A percentile compares a stretch with the other conserved stretches of the same genome.
Conservation (phyloP, 2,113 vertebrate species). For the Apteryx mantelli region DNA sequence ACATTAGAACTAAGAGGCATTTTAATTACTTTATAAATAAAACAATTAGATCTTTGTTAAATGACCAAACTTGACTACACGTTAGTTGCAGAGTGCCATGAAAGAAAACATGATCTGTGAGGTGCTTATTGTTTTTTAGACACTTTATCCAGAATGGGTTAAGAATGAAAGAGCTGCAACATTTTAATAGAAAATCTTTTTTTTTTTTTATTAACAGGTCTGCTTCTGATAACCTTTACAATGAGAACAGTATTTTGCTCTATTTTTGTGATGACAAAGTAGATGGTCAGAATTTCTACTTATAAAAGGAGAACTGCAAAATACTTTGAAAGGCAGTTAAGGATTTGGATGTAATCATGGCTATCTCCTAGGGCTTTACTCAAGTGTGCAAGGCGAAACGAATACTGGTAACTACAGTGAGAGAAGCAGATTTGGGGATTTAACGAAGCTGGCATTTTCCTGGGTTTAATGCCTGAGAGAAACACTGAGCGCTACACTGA, state of each 20-base stretch:
- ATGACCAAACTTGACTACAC: not conserved
- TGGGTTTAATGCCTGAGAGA: not conserved
- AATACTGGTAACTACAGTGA: rapidly evolving
- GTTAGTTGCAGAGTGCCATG: not conserved
- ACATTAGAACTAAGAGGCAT: not conserved
- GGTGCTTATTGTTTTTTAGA: not conserved
- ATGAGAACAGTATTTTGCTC: not conserved
- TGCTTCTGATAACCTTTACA: not conserved
- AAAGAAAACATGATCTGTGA: not conserved
- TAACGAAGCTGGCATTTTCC: not conserved
- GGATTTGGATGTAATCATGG: not conserved
- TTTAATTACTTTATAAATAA: conserved; percentile 41
- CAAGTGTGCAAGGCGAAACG: not conserved
- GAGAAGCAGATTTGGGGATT: not conserved
- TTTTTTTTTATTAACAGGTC: not conserved
- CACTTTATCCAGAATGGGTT: not conserved
- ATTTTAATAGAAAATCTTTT: not conserved
- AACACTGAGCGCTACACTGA: not conserved
- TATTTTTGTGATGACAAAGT: not conserved
- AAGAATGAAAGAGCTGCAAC: not conserved
- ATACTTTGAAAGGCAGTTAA: not conserved
- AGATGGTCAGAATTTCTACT: not conserved
- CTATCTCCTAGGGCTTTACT: not conserved
- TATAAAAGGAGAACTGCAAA: not conserved
- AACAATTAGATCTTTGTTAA: conserved; percentile 36